Base-by-base conservation (phyloP, 2,888 invertebrate species). In the Mimas tiliae region DNA sequence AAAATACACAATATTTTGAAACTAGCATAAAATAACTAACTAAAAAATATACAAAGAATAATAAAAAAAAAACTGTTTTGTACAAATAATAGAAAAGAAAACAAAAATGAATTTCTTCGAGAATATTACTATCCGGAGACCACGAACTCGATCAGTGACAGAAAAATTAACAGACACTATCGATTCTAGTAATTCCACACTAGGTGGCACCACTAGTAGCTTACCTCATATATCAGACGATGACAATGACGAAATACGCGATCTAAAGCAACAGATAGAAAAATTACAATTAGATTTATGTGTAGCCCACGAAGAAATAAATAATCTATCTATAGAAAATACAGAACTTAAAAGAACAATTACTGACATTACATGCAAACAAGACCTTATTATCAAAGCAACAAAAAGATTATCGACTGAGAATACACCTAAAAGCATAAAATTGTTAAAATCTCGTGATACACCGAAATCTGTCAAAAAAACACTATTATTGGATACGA, bases 301-400 rank as follows among this genome's bases (percentile, higher is more conserved):
- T 14, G 27, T 21, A 53, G 52, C 52, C 2, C 27, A 53, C 52
- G 52, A 53, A 53, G 52, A 53, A 53, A 53, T 53, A 21, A 53
- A 53, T 14, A 53, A 33, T 53, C 12, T 53, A 27, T 53, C 27
- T 8, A 27, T 11, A 53, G 27, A 53, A 53, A 53, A 27, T 11
- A 53, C 52, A 21, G 12, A 53, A 53, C 27, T 53, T 27, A 53
- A 14, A 27, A 53, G 52, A 53, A 53, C 27, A 6, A 53, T 53
- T 53, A 53, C 19, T 21, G 52, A 53, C 3, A 4, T 53, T 2
- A 21, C 27, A 1, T 2, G 11, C 19, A 53, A 53, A 11, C 52
- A 27, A 1, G 52, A 53, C 12, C 19, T 53, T 11, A 19, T 53
- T 7, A 53, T 53, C 6, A 53, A 53, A 53, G 52, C 52, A 3